Percentiles rank a stretch among this genome's conserved stretches.
These are phyloP conservation scores for Oreochromis grahami DNA, from an alignment of 2,797 vertebrate genomes.

Conservation along the genomic window DNA sequence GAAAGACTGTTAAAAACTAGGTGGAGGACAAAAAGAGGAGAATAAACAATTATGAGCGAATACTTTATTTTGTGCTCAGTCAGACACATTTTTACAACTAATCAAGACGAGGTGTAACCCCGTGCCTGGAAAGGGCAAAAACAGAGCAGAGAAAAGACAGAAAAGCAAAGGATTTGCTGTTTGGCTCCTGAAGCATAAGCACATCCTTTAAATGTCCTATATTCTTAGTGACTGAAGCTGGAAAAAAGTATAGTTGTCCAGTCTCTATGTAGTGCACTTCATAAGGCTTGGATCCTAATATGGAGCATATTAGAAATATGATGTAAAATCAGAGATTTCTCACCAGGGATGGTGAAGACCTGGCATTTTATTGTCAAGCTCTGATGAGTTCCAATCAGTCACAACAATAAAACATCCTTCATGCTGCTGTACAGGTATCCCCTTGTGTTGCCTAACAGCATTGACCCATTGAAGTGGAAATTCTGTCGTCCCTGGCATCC, in stretches of 20 bases:
- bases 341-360: background rate
- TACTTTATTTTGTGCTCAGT: background rate
- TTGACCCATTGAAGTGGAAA: background rate
- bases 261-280: background rate
- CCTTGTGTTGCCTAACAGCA: background rate
- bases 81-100: background rate
- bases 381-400: background rate
- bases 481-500: background rate
- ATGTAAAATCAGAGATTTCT: background rate
- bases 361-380: background rate
- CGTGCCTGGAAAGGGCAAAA: background rate
- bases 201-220: background rate
- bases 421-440: background rate
- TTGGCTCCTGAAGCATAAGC: background rate
- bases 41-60: background rate
- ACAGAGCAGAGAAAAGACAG: background rate
- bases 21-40: conserved; percentile 2
- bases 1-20: conserved; percentile 2
- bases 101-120: background rate
- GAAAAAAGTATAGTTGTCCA: background rate
- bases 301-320: background rate
- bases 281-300: background rate
- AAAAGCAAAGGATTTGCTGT: background rate
- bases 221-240: background rate
- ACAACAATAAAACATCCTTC: background rate